Percentiles rank a stretch among this genome's conserved stretches.
Conservation (phyloP, 2,113 vertebrate species). For the Melanocharis versteri region DNA sequence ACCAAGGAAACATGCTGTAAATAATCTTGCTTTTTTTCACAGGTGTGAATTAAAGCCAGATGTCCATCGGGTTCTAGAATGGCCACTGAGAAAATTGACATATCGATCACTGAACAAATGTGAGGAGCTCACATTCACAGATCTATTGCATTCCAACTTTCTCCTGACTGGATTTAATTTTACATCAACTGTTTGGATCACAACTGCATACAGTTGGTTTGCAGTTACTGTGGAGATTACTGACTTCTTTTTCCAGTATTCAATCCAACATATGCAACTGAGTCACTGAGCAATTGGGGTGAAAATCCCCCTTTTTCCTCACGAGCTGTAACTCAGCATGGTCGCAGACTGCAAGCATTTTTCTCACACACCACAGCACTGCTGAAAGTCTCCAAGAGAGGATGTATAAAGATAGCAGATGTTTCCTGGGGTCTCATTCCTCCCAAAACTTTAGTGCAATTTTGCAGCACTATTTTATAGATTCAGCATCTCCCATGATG, state of each 20-base stretch:
- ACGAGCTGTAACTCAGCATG: slow-evolving; percentile 69
- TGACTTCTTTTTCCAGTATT: slow-evolving; percentile 72
- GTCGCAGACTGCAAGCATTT: slow-evolving; percentile 54
- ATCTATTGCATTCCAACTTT: slow-evolving; percentile 42
- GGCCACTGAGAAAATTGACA: slow-evolving; percentile 50
- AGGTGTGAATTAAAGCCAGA: slow-evolving; percentile 45
- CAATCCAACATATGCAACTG: slow-evolving; percentile 71
- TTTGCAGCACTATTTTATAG: slow-evolving; percentile 57
- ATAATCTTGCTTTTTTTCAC: slow-evolving; percentile 45
- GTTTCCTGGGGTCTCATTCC: slow-evolving; percentile 69
- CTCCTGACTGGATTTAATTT: slow-evolving; percentile 46
- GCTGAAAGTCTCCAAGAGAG: slow-evolving; percentile 68
- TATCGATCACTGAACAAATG: slow-evolving; percentile 25
- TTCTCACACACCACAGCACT: slow-evolving; percentile 60
- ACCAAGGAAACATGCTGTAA: slow-evolving; percentile 59
- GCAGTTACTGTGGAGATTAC: slow-evolving; percentile 67
- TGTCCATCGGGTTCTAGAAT: slow-evolving; percentile 55
- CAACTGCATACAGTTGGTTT: slow-evolving; percentile 64
- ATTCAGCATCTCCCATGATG: slow-evolving; percentile 56
- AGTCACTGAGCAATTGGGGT: slow-evolving; percentile 68
- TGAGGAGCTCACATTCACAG: slow-evolving; percentile 49
- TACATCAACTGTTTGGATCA: slow-evolving; percentile 54
- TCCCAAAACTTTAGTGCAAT: slow-evolving; percentile 63
- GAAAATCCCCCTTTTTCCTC: slow-evolving; percentile 63
- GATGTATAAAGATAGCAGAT: slow-evolving; percentile 66